Evolutionary conservation across 1,140 invertebrate genomes (phyloP).

Genomic region (Aphelenchoides fujianensis): DNA sequence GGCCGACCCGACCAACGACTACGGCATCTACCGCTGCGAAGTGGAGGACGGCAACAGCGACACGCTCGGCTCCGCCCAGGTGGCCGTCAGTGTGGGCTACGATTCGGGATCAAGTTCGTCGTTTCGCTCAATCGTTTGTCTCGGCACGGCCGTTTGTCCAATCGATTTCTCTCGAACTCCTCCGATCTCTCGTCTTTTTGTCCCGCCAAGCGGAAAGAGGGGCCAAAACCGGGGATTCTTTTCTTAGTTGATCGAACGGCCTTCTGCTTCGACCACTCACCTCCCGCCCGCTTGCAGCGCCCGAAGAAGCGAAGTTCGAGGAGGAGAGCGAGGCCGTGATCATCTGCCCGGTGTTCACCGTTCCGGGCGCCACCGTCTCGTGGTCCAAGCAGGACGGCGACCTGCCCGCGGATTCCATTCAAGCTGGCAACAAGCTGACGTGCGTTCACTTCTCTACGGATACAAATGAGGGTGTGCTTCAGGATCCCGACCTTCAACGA

Average conservation of each 20-base stretch:
- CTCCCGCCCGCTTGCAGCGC: conserved; percentile 37
- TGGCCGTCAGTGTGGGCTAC: conserved; percentile 57
- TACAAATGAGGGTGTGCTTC: conserved; percentile 11
- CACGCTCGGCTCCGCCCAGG: conserved; percentile 51
- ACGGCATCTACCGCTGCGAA: conserved; percentile 60
- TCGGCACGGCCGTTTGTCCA: no score
- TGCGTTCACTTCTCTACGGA: conserved; percentile 23
- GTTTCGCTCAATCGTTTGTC: neutral
- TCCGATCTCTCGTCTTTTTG: conserved; percentile 9
- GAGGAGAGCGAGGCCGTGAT: conserved; percentile 57
- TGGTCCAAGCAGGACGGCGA: conserved; percentile 50
- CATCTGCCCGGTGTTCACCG: conserved; percentile 58
- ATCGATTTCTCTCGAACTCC: no score
- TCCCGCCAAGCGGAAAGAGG: no score
- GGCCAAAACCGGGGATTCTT: no score
- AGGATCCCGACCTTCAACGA: conserved; percentile 59
- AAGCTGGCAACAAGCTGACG: conserved; percentile 54
- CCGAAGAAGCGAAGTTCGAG: conserved; percentile 52
- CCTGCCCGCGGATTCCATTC: conserved; percentile 49
- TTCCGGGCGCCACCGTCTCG: conserved; percentile 55
- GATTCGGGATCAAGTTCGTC: conserved; percentile 42
- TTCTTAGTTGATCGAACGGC: no score
- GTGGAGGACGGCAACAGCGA: conserved; percentile 60
- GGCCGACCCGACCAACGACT: conserved; percentile 60
- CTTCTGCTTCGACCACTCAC: neutral